Percentiles rank a stretch among this genome's conserved stretches.
Evolutionary conservation across 2,113 vertebrate species (phyloP).

Genomic region (Notothenia rossii): DNA sequence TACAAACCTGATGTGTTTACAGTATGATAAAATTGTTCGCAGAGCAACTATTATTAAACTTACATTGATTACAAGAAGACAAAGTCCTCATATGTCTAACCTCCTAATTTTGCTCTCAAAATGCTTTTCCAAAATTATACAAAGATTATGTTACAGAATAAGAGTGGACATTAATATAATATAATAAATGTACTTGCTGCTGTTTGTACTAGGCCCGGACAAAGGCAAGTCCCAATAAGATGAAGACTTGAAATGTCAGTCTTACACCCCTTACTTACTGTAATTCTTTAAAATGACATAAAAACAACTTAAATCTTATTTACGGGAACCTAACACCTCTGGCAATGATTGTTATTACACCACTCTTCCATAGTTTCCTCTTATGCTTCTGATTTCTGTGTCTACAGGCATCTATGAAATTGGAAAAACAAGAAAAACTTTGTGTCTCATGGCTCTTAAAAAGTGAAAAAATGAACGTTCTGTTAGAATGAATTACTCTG

Average conservation of each 20-base stretch:
- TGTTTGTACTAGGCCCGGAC: too few species aligned
- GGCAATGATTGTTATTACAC: slow-evolving; percentile 27
- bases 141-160: too few species aligned
- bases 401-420: slow-evolving; percentile 43
- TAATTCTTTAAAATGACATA: slow-evolving; percentile 21
- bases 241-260: not conserved
- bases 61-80: too few species aligned
- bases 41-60: too few species aligned
- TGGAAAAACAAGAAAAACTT: slow-evolving; percentile 52
- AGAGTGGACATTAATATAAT: not conserved
- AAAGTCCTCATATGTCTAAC: too few species aligned
- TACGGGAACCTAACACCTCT: slow-evolving; percentile 9
- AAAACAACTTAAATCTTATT: slow-evolving; percentile 30
- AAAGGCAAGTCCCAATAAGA: not conserved
- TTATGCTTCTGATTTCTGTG: slow-evolving; percentile 20
- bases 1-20: too few species aligned
- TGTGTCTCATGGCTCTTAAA: slow-evolving; percentile 56
- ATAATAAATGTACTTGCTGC: not conserved
- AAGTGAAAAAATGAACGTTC: slow-evolving; percentile 52
- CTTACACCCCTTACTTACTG: not conserved
- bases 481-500: slow-evolving; percentile 47
- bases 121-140: too few species aligned
- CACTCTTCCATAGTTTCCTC: slow-evolving; percentile 24
- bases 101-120: too few species aligned
- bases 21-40: too few species aligned